Evolutionary conservation across 2,113 vertebrate species (phyloP).

Genomic region (Tragelaphus buxtoni): DNA sequence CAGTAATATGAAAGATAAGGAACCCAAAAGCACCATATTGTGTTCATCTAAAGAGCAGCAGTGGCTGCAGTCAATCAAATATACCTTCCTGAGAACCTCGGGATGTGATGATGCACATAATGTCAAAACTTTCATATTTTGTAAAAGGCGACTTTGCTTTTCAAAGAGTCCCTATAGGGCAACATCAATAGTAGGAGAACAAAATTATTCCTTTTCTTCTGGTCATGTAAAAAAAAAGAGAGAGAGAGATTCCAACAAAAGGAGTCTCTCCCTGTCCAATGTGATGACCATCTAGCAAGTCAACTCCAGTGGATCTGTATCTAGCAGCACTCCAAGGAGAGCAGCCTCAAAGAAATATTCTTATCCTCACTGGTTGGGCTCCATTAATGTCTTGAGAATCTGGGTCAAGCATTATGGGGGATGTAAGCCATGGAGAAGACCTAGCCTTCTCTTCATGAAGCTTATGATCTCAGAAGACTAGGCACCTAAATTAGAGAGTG

Average conservation of each 20-base stretch:
- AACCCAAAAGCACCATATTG: not conserved
- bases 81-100: not conserved
- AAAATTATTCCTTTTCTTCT: not conserved
- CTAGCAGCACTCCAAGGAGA: not conserved
- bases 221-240: not conserved
- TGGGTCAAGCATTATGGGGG: not conserved
- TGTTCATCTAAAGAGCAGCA: not conserved
- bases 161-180: not conserved
- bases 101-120: not conserved
- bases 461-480: not conserved
- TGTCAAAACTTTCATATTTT: not conserved
- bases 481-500: not conserved
- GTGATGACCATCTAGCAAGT: not conserved
- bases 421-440: not conserved
- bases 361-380: not conserved
- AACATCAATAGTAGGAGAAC: not conserved
- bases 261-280: not conserved
- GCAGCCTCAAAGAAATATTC: not conserved
- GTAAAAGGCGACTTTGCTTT: not conserved
- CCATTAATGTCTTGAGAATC: not conserved
- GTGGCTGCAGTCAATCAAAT: not conserved
- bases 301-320: not conserved
- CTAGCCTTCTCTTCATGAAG: not conserved
- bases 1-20: not conserved
- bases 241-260: not conserved